Evolutionary conservation across 1,140 invertebrate species (phyloP), one percentile per base, ranked within the genome.

Genomic region (Sweltsa coloradensis): DNA sequence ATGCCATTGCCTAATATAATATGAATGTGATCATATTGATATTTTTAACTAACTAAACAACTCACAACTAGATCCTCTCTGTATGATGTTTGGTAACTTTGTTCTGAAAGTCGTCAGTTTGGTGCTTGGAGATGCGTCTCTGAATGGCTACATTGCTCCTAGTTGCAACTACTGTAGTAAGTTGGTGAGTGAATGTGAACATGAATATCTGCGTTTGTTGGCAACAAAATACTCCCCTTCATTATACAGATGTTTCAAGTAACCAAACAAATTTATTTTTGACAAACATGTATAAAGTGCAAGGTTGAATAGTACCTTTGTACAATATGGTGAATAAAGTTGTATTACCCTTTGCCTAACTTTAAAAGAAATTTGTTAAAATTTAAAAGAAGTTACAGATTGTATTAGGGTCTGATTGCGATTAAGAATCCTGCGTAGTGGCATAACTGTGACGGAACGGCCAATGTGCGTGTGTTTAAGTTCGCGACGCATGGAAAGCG

Each of bases 201-300:
- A 16, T 45, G 27, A 19, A 25, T 47, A 39, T 29, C 19, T 40
- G 34, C 40, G 31, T 39, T 18, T 47, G 24, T 41, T 41, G 36
- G 36, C 23, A 47, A 40, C 7, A 27, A n/a, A 36, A 36, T 19
- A 36, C 34, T 18, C 31, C 36, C 39, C 46, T 36, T 47, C 26
- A 40, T 47, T 47, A 39, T 47, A 47, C 46, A 47, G 46, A 41
- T n/a, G n/a, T n/a, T n/a, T n/a, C n/a, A n/a, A 45, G 40, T 36
- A 47, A 37, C 34, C 44, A 36, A 45, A 47, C 46, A 47, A 41
- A 47, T 47, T 47, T 47, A 47, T 47, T 47, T 47, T 47, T 47
- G 45, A 47, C 46, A 47, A 47, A 41, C 41, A 47, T 47, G 46
- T 47, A 47, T 47, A 47, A 39, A 47, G 24, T 47, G 36, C 46